Evolutionary conservation across 2,888 invertebrate species (phyloP).

Genomic region (Tenodera sinensis): DNA sequence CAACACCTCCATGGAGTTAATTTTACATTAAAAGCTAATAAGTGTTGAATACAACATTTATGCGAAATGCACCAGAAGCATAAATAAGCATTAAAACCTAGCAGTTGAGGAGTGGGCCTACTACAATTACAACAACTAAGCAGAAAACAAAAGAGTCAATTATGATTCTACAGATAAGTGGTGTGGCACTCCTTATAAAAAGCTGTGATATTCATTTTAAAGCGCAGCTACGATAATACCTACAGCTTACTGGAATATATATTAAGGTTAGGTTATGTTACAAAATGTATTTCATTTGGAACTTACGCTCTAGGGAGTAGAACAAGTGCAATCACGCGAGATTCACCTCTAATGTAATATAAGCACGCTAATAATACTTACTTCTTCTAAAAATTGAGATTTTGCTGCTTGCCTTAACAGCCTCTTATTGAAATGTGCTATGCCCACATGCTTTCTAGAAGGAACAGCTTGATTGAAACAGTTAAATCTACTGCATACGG

Average conservation of each 20-base stretch:
- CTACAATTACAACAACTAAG: no score
- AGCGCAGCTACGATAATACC: background rate
- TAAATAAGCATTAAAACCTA: no score
- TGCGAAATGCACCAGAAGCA: no score
- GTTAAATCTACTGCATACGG: conserved; percentile 54
- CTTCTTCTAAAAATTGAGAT: conserved; percentile 54
- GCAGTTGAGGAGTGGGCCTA: no score
- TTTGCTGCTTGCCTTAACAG: conserved; percentile 44
- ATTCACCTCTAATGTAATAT: background rate
- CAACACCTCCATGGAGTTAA: no score
- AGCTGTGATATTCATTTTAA: no score
- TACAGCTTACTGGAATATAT: no score
- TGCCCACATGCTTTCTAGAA: conserved; percentile 50
- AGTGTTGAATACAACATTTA: no score
- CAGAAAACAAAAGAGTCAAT: no score
- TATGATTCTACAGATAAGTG: no score
- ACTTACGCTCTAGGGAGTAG: background rate
- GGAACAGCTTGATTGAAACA: conserved; percentile 53
- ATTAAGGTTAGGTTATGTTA: background rate
- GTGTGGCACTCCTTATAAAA: no score
- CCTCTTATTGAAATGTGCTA: conserved; percentile 50
- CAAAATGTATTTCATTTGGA: background rate
- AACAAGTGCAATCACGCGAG: background rate
- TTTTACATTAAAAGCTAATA: no score
- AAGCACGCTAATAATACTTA: conserved; percentile 38